Base-by-base conservation (phyloP, 92 coral and sea anemone species). In the Paramuricea clavata region DNA sequence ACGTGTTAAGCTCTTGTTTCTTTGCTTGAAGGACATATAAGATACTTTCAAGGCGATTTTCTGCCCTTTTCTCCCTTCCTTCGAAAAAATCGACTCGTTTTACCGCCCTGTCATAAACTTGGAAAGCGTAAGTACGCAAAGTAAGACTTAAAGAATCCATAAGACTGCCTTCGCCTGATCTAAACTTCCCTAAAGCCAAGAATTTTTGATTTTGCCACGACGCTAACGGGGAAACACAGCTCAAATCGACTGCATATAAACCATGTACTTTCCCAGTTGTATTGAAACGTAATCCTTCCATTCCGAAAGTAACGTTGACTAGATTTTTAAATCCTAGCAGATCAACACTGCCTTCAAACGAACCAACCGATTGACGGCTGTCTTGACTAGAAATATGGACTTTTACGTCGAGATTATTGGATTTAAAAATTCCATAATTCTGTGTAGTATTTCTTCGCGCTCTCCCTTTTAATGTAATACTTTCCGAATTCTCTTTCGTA, bases 211-310 rank as follows among this genome's bases (percentile, higher is more conserved):
- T 61, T 0, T 79, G 3, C 84, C 84, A 79, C 15, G 72, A 57
- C 0, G 12, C 33, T 30, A 79, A 61, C 56, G 52, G 33, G 34
- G 84, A 79, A 57, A 36, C 28, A 30, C 72, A 79, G 27, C 57
- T 79, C 35, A 79, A 22, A 19, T n/a, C 23, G 16, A 73, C 84
- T 32, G 59, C 73, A 34, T 30, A 79, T 3, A 22, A 9, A 17
- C 84, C 84, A 44, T 61, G 73, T 0, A 79, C n/a, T 23, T 79
- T 79, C 6, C 84, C 84, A 61, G 28, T 59, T 33, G 35, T n/a
- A 56, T 57, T 34, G 36, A 79, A 79, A 34, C 47, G 57, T 28
- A 79, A 35, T 28, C 73, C 72, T 11, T 79, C 56, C 35, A 34
- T 8, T 30, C 71, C 64, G n/a, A 79, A 57, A 27, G 31, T 34